Evolutionary conservation across 2,888 invertebrate genomes (phyloP).

Genomic region (Arctia plantaginis): DNA sequence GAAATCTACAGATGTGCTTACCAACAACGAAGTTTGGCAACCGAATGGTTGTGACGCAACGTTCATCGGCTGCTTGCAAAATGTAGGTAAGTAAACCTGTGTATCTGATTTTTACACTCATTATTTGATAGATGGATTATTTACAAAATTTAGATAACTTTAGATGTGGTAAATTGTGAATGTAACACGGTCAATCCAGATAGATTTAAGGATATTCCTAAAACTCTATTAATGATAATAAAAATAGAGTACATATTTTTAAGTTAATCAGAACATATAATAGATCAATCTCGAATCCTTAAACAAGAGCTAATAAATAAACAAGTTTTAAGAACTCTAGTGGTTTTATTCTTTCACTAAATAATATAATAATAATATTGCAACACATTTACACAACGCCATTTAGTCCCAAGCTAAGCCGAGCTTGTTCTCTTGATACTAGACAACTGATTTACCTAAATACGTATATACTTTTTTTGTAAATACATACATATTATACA

Average conservation of each 20-base stretch:
- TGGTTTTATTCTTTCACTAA: neutral
- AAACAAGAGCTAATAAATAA: neutral
- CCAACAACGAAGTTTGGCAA: conserved; percentile 57
- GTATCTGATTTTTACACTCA: conserved; percentile 30
- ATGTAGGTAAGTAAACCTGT: conserved; percentile 46
- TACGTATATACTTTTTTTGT: too few relatives aligned
- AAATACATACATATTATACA: too few relatives aligned
- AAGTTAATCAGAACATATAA: neutral
- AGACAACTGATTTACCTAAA: too few relatives aligned
- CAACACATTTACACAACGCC: too few relatives aligned
- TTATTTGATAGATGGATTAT: neutral
- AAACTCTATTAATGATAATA: too few relatives aligned
- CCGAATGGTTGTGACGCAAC: conserved; percentile 57
- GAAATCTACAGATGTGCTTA: conserved; percentile 43
- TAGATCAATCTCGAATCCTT: neutral
- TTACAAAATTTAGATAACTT: too few relatives aligned
- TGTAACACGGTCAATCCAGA: neutral
- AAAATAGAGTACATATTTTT: too few relatives aligned
- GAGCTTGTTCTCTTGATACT: too few relatives aligned
- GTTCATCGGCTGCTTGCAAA: conserved; percentile 53
- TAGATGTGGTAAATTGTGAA: neutral
- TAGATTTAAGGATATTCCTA: neutral
- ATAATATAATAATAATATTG: too few relatives aligned
- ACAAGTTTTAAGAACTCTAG: neutral
- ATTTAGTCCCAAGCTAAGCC: too few relatives aligned